Evolutionary conservation across 64 coral and sea anemone species (phyloP).

Genomic region (Porites australiensis): DNA sequence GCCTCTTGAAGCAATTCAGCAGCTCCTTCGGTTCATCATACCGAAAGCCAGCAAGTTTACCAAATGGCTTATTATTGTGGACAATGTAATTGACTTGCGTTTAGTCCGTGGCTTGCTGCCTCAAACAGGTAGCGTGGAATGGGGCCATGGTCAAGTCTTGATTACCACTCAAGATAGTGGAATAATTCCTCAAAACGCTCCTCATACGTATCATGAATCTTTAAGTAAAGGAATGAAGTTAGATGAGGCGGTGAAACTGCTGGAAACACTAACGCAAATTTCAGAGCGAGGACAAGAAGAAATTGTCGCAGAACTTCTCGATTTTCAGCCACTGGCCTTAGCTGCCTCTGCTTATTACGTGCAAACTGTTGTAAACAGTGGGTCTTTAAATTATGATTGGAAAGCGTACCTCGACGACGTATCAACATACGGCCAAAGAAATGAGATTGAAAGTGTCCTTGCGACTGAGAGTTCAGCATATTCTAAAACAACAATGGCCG

Average conservation of each 20-base stretch:
- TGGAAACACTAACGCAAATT: background rate
- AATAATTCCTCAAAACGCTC: background rate
- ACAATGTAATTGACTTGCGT: constrained; percentile 12
- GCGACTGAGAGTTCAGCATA: constrained; percentile 42
- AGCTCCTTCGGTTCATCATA: background rate
- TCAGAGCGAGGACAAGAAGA: background rate
- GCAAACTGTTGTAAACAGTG: background rate
- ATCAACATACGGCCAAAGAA: constrained; percentile 29
- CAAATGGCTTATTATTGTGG: constrained; percentile 15
- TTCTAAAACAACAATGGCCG: constrained; percentile 40
- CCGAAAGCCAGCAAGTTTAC: background rate
- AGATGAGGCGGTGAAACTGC: background rate
- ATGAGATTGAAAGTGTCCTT: constrained; percentile 35
- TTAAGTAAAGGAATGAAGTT: constrained; percentile 3
- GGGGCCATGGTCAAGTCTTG: constrained; percentile 10
- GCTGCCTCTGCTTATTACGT: constrained; percentile 48
- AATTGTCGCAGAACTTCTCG: constrained; percentile 10
- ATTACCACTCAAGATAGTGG: constrained; percentile 34
- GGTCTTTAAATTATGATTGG: constrained; percentile 20
- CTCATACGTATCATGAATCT: background rate
- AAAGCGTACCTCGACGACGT: constrained; percentile 20
- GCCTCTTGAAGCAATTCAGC: background rate
- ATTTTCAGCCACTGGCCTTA: constrained; percentile 36
- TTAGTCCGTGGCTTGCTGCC: background rate
- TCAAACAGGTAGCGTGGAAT: background rate